Percentiles rank a stretch among this genome's conserved stretches.
Evolutionary conservation across 2,888 invertebrate species (phyloP).

Genomic region (Luffia ferchaultella): DNA sequence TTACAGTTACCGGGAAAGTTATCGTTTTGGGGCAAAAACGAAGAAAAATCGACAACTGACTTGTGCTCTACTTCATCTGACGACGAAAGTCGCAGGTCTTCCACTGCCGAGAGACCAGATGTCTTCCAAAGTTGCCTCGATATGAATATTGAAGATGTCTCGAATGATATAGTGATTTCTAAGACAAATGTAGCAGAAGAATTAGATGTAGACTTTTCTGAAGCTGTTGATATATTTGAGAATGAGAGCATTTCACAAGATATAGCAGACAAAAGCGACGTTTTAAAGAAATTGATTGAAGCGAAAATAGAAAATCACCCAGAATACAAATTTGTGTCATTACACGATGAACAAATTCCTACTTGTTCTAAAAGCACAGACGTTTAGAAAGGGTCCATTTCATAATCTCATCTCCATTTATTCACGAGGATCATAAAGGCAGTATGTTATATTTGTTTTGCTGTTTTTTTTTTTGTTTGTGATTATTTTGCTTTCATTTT

Average conservation of each 20-base stretch:
- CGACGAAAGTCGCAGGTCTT: slow-evolving; percentile 39
- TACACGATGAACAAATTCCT: slow-evolving; percentile 35
- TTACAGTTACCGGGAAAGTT: slow-evolving; percentile 64
- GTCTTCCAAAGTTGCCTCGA: slow-evolving; percentile 38
- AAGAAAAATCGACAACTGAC: slow-evolving; percentile 37
- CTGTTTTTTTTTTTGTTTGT: no score
- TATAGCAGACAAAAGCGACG: slow-evolving; percentile 47
- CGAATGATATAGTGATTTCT: slow-evolving; percentile 1
- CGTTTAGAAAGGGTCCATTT: slow-evolving; percentile 30
- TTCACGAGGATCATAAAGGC: slow-evolving; percentile 28
- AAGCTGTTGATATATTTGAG: slow-evolving; percentile 30
- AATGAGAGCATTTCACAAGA: slow-evolving; percentile 33
- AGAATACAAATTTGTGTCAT: slow-evolving; percentile 46
- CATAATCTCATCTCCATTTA: slow-evolving; percentile 13
- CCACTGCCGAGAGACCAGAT: slow-evolving; percentile 30
- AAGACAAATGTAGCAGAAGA: slow-evolving; percentile 9
- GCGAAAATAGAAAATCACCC: slow-evolving; percentile 51
- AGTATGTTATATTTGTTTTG: slow-evolving; percentile 48
- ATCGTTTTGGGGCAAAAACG: slow-evolving; percentile 61
- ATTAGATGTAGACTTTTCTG: slow-evolving; percentile 22
- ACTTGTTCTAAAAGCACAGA: slow-evolving; percentile 53
- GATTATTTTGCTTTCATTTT: no score
- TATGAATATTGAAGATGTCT: slow-evolving; percentile 16
- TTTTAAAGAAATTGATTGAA: slow-evolving; percentile 45
- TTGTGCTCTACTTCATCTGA: slow-evolving; percentile 32